Evolutionary conservation across 1,140 invertebrate genomes (phyloP), one percentile per base, ranked within the genome.

Genomic region (Cherax destructor): DNA sequence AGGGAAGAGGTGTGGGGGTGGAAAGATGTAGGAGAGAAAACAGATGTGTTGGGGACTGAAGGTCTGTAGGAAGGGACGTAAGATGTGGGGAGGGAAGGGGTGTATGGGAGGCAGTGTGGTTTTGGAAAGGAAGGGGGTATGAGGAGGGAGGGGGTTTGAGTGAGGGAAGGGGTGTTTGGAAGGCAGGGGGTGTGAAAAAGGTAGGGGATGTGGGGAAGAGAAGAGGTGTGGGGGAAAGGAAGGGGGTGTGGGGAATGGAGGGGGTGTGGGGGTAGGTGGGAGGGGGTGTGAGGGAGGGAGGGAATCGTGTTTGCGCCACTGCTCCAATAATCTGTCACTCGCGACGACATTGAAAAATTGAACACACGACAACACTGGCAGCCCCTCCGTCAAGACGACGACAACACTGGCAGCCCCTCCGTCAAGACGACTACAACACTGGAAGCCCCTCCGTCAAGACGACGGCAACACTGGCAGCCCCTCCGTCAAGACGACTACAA

Each of bases 301-400:
- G 83, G 56, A 18, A 41, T 10, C 83, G 76, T 91, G 89, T 91
- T 91, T 91, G 89, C 86, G 83, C 72, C 83, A 30, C 65, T 83
- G 13, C 83, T 21, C 89, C 89, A 91, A 91, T 91, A 91, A 91
- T 91, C 89, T 91, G 89, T 91, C 89, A 91, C 89, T 91, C 89
- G 52, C 69, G 83, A 41, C 83, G 89, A 91, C 89, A 85, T 52
- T 91, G 89, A 91, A 91, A 91, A 91, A 91, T 91, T 91, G 89
- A 91, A 59, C 52, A 85, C 83, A 83, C 89, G 83, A 91, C 89
- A 91, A 91, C 87, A 89, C 87, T 69, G 61, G 47, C 87, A 72
- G 77, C 79, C 65, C 59, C 59, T 61, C 78, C 77, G 1, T 52
- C 61, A 13, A 18, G 47, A 49, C 59, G 24, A n/a, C 65, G 24